Evolutionary conservation across 2,797 vertebrate species (phyloP).

Genomic region (Sternotherus odoratus): DNA sequence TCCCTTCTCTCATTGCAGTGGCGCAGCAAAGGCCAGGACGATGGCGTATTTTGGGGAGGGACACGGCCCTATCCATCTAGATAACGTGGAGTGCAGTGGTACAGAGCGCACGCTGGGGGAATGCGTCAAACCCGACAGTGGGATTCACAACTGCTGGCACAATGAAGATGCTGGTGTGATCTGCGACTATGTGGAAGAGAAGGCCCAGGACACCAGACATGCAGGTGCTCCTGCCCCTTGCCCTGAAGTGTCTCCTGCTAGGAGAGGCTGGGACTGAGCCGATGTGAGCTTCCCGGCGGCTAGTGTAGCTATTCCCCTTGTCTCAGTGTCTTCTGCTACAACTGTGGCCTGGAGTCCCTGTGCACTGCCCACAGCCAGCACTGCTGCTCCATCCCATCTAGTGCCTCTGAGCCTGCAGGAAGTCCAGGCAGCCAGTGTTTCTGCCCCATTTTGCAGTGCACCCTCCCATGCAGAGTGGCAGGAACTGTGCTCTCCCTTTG

Average conservation of each 20-base stretch:
- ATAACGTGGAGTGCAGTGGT: constrained; percentile 85
- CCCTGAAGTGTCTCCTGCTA: not conserved
- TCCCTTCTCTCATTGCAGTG: constrained; percentile 77
- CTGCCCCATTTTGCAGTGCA: not conserved
- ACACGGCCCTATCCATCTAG: constrained; percentile 86
- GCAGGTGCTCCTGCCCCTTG: constrained; percentile 44
- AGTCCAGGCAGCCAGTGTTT: not conserved
- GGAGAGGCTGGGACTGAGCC: constrained; percentile 1
- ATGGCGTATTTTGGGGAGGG: constrained; percentile 90
- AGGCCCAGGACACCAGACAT: constrained; percentile 61
- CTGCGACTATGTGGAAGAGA: constrained; percentile 86
- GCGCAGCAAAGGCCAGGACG: constrained; percentile 86
- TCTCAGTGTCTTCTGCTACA: not conserved
- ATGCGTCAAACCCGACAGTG: constrained; percentile 77
- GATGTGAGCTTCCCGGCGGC: not conserved
- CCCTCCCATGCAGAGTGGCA: not conserved
- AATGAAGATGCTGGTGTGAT: constrained; percentile 89
- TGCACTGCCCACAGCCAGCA: not conserved
- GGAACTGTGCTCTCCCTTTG: not conserved
- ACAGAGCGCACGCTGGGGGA: constrained; percentile 81
- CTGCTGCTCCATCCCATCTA: not conserved
- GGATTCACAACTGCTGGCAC: constrained; percentile 85
- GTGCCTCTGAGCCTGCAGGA: constrained; percentile 13
- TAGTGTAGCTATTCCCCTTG: not conserved
- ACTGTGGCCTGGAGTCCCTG: not conserved